Evolutionary conservation across 2,888 invertebrate species (phyloP), one percentile per base, ranked within the genome.

Genomic region (Aphodius granarius): DNA sequence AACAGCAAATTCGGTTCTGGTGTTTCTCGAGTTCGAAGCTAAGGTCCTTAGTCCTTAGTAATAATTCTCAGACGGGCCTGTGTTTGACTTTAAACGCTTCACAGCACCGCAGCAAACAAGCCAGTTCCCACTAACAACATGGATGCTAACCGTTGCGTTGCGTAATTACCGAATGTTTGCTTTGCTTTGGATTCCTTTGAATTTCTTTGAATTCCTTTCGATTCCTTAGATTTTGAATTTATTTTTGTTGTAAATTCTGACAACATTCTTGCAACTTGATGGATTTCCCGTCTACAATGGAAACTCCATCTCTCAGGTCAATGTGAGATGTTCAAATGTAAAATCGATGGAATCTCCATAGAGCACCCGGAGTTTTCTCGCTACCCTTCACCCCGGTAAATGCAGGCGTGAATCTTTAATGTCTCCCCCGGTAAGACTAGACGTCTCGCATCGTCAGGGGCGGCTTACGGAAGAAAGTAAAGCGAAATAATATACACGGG

Each of bases 381-480:
- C 19, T 66, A 20, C 68, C 68, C n/a, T n/a, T 18, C 22, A n/a
- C 68, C 20, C 68, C 68, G 68, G 68, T 68, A 68, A 68, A 68
- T 68, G 68, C 68, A 68, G 68, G 68, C 68, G 68, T 68, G 68
- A 68, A 68, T 68, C 20, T 68, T 68, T 68, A 68, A 68, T 68
- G 21, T 66, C 66, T 18, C 17, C 17, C 20, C 16, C 20, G 66
- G 20, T 21, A 21, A 66, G 66, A 66, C 66, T 66, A 20, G 68
- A 68, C 21, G 18, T 20, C 66, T 13, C 17, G 21, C 20, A 22
- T n/a, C 20, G 65, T n/a, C 2, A 9, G 16, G 21, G 68, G 22
- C n/a, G 22, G 43, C 43, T 43, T 43, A 68, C n/a, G 20, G 68
- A 19, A 68, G 68, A 68, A 68, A 68, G 68, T 68, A 68, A 68